Evolutionary conservation across 2,113 vertebrate genomes (phyloP), one percentile per base, ranked within the genome.

Genomic region (Hippocampus mohnikei): DNA sequence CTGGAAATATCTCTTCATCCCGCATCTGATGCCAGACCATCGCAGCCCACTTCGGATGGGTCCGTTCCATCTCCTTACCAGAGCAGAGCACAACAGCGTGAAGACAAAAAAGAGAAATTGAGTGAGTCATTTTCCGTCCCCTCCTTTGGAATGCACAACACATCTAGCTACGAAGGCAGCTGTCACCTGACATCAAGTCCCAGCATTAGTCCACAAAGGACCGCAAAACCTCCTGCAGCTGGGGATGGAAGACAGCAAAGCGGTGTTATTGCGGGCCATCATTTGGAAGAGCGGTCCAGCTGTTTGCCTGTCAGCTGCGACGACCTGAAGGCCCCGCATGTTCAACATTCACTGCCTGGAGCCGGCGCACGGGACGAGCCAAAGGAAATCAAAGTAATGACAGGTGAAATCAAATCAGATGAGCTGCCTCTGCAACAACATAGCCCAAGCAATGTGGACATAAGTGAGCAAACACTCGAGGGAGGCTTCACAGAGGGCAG

Each of bases 181-280:
- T 65, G 70, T 84, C 76, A 67, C 5, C 67, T 65, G 76, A 71
- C 84, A 84, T 52, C 67, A 55, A 65, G 68, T 69, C 71, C 69
- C 60, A 69, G 79, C 72, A 77, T 66, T 48, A 62, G 66, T 64
- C 62, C 73, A 13, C 20, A 50, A 21, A n/a, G 23, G 1, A 52
- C 59, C 9, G 10, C 48, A 61, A 76, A 81, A 23, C 52, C 55
- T 66, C 67, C 63, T 72, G 53, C 83, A 77, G 62, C 70, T 69
- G 66, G 44, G 66, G 18, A 78, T 46, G 64, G 27, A 68, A 67
- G 7, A 69, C 60, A 79, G 72, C 69, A 74, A 75, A 81, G 69
- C 75, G 50, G 50, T 2, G 66, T 64, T 48, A 23, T 66, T 61
- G 33, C 50, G 65, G 70, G 62, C 67, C 68, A 73, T 52, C 21